Base-by-base conservation (phyloP, 2,888 invertebrate genomes). In the Apamea sordens region DNA sequence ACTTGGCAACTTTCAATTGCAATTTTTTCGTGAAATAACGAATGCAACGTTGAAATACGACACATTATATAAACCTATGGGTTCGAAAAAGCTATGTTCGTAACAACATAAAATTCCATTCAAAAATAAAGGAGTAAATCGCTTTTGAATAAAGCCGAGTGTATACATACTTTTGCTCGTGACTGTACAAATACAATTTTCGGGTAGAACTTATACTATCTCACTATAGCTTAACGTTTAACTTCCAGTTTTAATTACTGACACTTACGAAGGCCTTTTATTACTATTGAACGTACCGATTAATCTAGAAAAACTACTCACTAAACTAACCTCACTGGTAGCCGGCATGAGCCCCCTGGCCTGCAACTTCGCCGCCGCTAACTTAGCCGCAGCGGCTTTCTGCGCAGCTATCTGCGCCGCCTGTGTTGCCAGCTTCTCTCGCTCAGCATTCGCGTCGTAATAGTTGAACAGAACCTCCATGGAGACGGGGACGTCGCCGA, bases 401-500 rank as follows among this genome's bases (percentile, higher is more conserved):
- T 97, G 96, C 69, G 96, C 96, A 0, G 96, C 96, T 71, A 96
- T 94, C 78, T 96, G 96, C 59, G 96, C 96, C 13, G 96, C 96
- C 84, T 95, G 95, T 18, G 94, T 93, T 2, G 96, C 96, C 11
- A 96, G 90, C 81, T 91, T 89, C 92, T 96, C 96, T n/a, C 96
- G 87, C 91, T 97, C 97, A 0, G 96, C 96, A 91, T 97, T 94
- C 18, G 97, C 95, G 91, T 97, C 97, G 94, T 96, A 96, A 91
- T 97, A 97, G 94, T 97, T 97, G 95, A 94, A 94, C 72, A 97
- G 91, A 76, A 97, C 96, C 83, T 95, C 94, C 89, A 93, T 92
- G 0, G 96, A 94, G 24, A 97, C 97, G 0, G 97, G 97, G 79
- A 97, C 96, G 91, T 97, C 97, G 76, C 97, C 97, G 93, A 97